Evolutionary conservation across 2,888 invertebrate genomes (phyloP).

Genomic region (Aromia moschata): DNA sequence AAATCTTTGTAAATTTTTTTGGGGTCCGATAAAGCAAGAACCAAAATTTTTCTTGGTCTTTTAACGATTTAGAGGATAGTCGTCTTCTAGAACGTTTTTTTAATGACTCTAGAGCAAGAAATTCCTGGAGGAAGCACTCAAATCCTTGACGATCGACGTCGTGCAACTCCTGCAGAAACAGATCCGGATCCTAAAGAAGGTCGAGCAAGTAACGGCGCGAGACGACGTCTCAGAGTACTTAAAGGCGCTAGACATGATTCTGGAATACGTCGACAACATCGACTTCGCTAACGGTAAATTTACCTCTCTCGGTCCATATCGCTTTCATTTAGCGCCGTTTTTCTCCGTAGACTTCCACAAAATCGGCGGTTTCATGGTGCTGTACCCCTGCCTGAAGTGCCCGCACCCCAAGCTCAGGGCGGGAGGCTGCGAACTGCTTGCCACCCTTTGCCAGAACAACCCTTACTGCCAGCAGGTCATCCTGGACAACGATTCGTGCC

Average conservation of each 20-base stretch:
- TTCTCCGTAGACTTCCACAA: conserved; percentile 77
- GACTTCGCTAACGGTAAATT: conserved; percentile 79
- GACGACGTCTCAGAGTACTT: conserved; percentile 69
- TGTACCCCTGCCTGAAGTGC: conserved; percentile 73
- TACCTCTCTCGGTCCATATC: not conserved
- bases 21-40: conserved; percentile 2
- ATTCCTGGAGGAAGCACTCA: conserved; percentile 78
- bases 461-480: conserved; percentile 79
- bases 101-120: no score
- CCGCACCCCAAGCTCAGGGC: conserved; percentile 71
- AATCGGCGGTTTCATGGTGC: conserved; percentile 81
- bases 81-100: no score
- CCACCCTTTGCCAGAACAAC: conserved; percentile 87
- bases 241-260: conserved; percentile 73
- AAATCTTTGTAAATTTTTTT: no score
- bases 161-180: conserved; percentile 72
- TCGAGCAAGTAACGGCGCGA: conserved; percentile 62
- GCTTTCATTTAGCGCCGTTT: not conserved
- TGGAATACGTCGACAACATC: conserved; percentile 77
- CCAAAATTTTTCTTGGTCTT: not conserved
- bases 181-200: conserved; percentile 68
- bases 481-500: conserved; percentile 73
- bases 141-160: conserved; percentile 75
- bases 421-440: conserved; percentile 75
- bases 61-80: conserved; percentile 66